Evolutionary conservation across 2,797 vertebrate species (phyloP).

Genomic region (Luscinia luscinia): DNA sequence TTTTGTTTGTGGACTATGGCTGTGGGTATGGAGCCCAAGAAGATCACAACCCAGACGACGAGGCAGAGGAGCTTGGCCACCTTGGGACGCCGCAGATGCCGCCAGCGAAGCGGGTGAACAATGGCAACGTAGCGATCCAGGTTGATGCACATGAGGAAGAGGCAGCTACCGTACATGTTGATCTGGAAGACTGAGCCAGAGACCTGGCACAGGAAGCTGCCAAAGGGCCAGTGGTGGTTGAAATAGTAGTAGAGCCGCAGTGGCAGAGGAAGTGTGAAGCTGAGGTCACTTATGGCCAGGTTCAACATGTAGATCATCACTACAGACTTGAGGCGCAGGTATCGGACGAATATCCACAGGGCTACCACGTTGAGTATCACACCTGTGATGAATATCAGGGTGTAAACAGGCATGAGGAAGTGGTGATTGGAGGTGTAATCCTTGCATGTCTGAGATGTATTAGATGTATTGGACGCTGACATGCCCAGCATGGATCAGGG

Average conservation of each 20-base stretch:
- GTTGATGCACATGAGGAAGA: constrained; percentile 82
- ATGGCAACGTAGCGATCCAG: constrained; percentile 80
- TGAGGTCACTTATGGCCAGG: constrained; percentile 79
- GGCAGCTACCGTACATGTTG: constrained; percentile 84
- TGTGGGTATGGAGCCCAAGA: constrained; percentile 75
- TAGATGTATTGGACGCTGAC: not conserved
- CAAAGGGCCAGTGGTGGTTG: constrained; percentile 77
- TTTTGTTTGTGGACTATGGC: constrained; percentile 72
- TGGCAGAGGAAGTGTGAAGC: constrained; percentile 79
- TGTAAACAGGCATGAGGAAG: constrained; percentile 76
- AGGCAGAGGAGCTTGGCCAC: constrained; percentile 76
- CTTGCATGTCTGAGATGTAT: constrained; percentile 29
- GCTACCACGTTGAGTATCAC: constrained; percentile 75
- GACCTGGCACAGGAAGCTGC: constrained; percentile 71
- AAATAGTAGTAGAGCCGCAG: constrained; percentile 78
- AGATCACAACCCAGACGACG: constrained; percentile 77
- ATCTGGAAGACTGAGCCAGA: constrained; percentile 83
- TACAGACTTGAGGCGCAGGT: constrained; percentile 75
- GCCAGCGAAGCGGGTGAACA: constrained; percentile 78
- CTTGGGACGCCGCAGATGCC: constrained; percentile 77
- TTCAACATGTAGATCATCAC: constrained; percentile 83
- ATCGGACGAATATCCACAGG: constrained; percentile 78
- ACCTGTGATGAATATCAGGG: constrained; percentile 72
- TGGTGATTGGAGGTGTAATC: constrained; percentile 68
- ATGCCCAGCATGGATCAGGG: not conserved